Evolutionary conservation across 2,888 invertebrate species (phyloP), one percentile per base, ranked within the genome.

Genomic region (Brenthis hecate): DNA sequence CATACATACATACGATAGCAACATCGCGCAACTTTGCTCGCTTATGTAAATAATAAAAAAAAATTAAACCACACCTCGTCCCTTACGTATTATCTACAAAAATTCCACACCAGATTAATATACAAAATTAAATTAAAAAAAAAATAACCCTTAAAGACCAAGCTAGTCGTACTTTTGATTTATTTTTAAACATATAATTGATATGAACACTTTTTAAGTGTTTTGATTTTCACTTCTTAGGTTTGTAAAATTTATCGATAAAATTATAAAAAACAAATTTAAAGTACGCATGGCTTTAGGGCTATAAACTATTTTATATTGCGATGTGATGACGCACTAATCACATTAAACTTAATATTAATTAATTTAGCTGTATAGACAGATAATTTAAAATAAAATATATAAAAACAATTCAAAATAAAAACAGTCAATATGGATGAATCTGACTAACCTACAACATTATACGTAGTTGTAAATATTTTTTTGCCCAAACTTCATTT

Each of bases 1-100:
- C n/a, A 66, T 63, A 67, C 58, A 62, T 67, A 67, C 57, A 56
- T 50, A 69, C 47, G 58, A 71, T 51, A 56, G 36, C 36, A 56
- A 56, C n/a, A 56, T 56, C 56, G n/a, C 56, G 36, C 32, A n/a
- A 36, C 36, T n/a, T 51, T 14, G 56, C n/a, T n/a, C 14, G 28
- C 36, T 56, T 56, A 36, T 56, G 36, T 43, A 43, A 43, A 43
- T 43, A 43, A 43, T 43, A 8, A 19, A 36, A 53, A 16, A 16
- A 36, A 51, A 32, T 32, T 51, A n/a, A 43, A n/a, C 13, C 32
- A 53, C 51, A 62, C 51, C 50, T 11, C n/a, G n/a, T 11, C 50
- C 28, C 13, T 56, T 13, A 56, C 11, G 16, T 6, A 53, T 53
- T 11, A 16, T 11, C 43, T 36, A 23, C 23, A 62, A 62, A 19